Conservation (phyloP, 2,797 vertebrate genomes). For the Parotocinclus haroldoi region DNA sequence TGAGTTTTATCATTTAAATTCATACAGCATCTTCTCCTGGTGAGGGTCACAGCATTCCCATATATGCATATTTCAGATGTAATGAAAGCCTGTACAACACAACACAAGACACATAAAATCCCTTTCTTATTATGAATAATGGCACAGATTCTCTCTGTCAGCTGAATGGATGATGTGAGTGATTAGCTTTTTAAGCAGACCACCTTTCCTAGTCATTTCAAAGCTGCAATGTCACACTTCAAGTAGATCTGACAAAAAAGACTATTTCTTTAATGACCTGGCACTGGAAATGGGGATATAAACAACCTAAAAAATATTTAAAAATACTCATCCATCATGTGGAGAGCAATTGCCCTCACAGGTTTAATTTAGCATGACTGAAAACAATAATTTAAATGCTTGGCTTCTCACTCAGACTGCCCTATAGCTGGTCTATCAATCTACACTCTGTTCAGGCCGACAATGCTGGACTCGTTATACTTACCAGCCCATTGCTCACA, state of each 20-base stretch:
- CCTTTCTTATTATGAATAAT: not conserved
- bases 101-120: no score
- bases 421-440: conserved; percentile 29
- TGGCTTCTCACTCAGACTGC: conserved; percentile 13
- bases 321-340: not conserved
- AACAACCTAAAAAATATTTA: not conserved
- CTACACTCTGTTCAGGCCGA: conserved; percentile 25
- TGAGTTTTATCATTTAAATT: no score
- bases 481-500: conserved; percentile 33
- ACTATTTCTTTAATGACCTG: not conserved
- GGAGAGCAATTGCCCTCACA: not conserved
- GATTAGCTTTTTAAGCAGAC: not conserved
- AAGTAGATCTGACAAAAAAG: not conserved
- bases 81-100: conserved; percentile 1
- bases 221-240: not conserved
- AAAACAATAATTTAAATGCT: conserved; percentile 26
- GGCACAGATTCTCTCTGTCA: not conserved
- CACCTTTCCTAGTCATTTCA: not conserved
- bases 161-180: not conserved
- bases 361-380: conserved; percentile 32
- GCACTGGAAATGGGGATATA: not conserved
- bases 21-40: no score
- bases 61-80: not conserved
- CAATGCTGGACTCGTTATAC: conserved; percentile 3
- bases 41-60: no score